These are phyloP conservation scores for Calyptommatus sinebrachiatus DNA, from an alignment of 2,113 vertebrate genomes.

Conservation along the genomic window DNA sequence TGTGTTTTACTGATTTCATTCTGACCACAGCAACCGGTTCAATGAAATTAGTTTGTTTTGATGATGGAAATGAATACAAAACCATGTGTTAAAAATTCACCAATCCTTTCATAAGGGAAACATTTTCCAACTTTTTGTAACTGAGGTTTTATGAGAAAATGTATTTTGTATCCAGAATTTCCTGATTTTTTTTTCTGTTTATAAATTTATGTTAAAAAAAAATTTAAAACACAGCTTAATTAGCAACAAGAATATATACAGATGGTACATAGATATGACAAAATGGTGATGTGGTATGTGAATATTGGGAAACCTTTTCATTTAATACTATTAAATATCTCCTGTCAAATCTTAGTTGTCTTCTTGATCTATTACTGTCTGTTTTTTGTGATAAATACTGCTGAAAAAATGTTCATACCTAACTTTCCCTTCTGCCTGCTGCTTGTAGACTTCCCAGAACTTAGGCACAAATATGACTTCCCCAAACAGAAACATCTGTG, in stretches of 20 bases:
- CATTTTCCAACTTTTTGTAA: background rate
- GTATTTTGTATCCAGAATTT: background rate
- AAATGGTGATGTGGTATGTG: no score
- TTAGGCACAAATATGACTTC: slow-evolving; percentile 10
- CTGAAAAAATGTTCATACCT: background rate
- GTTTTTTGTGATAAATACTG: background rate
- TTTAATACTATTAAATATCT: background rate
- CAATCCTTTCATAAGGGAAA: background rate
- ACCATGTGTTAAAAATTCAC: background rate
- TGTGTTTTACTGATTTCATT: slow-evolving; percentile 2
- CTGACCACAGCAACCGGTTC: background rate
- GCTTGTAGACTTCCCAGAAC: background rate
- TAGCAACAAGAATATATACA: no score
- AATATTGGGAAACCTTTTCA: background rate
- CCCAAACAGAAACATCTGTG: slow-evolving; percentile 28
- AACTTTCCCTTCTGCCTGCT: background rate
- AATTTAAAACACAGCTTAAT: no score
- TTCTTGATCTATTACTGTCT: background rate
- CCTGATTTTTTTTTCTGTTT: no score
- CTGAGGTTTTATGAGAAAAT: background rate
- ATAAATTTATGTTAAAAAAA: no score
- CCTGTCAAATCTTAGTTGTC: background rate
- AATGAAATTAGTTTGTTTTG: slow-evolving; percentile 11
- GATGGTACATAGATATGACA: no score
- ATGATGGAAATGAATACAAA: slow-evolving; percentile 5